Conservation (phyloP, 2,888 invertebrate genomes). For the Nysson spinosus region DNA sequence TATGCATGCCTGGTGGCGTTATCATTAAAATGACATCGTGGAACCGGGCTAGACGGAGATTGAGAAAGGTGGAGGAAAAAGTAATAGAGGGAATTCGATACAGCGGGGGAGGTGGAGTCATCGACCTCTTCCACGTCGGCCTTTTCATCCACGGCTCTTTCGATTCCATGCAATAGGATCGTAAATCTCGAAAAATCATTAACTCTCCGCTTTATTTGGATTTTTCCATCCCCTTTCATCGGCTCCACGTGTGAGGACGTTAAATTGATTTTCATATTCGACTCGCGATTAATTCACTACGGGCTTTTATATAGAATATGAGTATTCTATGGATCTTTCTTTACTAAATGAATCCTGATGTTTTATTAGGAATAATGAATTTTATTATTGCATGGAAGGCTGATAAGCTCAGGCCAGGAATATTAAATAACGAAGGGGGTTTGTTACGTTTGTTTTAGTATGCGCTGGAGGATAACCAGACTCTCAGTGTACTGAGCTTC, state of each 20-base stretch:
- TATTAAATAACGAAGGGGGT: too few relatives aligned
- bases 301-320: background rate
- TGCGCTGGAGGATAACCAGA: slow-evolving; percentile 87
- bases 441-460: slow-evolving; percentile 83
- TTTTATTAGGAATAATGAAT: too few relatives aligned
- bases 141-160: slow-evolving; percentile 25
- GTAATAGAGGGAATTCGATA: slow-evolving; percentile 17
- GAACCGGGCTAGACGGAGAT: slow-evolving; percentile 37
- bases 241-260: slow-evolving; percentile 12
- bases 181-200: slow-evolving; percentile 58
- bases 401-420: too few relatives aligned
- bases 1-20: slow-evolving; percentile 57
- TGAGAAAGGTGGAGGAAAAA: slow-evolving; percentile 38
- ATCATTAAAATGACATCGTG: slow-evolving; percentile 65
- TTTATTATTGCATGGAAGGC: too few relatives aligned
- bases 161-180: slow-evolving; percentile 30
- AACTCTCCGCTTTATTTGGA: slow-evolving; percentile 46
- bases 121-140: slow-evolving; percentile 6
- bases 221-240: slow-evolving; percentile 35
- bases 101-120: slow-evolving; percentile 20
- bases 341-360: too few relatives aligned
- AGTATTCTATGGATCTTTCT: too few relatives aligned
- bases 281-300: slow-evolving; percentile 18
- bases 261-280: slow-evolving; percentile 52
- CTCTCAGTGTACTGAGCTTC: slow-evolving; percentile 89